Base-by-base conservation (phyloP, 2,113 vertebrate species). In the Rissa tridactyla region DNA sequence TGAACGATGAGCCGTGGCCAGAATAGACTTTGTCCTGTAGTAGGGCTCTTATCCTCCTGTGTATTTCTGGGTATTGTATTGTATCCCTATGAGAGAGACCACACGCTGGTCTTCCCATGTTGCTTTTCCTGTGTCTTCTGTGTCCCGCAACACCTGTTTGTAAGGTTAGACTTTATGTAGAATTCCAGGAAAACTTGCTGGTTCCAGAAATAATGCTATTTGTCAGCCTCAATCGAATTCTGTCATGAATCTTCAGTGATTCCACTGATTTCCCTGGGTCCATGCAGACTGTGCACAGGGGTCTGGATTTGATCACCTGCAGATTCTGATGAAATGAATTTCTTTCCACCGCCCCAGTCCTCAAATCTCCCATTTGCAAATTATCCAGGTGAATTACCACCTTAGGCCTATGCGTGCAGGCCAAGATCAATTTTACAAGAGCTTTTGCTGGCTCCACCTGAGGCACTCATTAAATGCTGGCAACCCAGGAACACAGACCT, bases 371-470 rank as follows among this genome's bases (percentile, higher is more conserved):
- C 32, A 22, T 47, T 44, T 73, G 54, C 65, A 76, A 55, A 29
- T 57, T 4, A 51, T 30, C 38, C 34, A 54, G 57, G 51, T 71
- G 64, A 88, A 61, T 70, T 52, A 16, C 51, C 60, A 49, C 60
- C 44, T 40, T 14, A 14, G 79, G 9, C 55, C 54, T 77, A 7
- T 4, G 5, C 5, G 3, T 16, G 21, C 57, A 71, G 54, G 46
- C 57, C 68, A 65, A n/a, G 73, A 58, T 79, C 88, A 30, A 20
- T 71, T 88, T 58, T 68, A 58, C 5, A 5, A 68, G 38, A 60
- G n/a, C 58, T 85, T 89, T 65, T 89, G 23, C 73, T 91, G 83
- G 44, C 69, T 94, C 46, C 29, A 18, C 83, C 73, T 15, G n/a
- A 58, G 64, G 65, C 25, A 29, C 2, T 0, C 36, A 8, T 15